A percentile compares a stretch with the other conserved stretches of the same genome.
Evolutionary conservation across 2,888 invertebrate species (phyloP).

Genomic region (Erebia ligea): DNA sequence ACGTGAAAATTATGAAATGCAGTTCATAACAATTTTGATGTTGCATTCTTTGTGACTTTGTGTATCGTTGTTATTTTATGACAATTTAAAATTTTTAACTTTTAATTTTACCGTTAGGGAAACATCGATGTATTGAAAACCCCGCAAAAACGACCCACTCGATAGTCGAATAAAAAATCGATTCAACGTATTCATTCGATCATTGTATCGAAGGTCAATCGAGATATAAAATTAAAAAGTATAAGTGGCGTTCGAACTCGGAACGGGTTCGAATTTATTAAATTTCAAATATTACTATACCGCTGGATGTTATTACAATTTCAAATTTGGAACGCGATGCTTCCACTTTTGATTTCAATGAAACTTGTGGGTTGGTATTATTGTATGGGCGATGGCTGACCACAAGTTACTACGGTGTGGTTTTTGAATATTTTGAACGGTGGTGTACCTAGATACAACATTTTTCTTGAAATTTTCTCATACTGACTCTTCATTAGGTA

Average conservation of each 20-base stretch:
- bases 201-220: constrained; percentile 75
- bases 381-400: constrained; percentile 11
- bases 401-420: constrained; percentile 6
- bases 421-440: not conserved
- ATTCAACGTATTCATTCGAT: constrained; percentile 72
- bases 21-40: too few species aligned
- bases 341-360: constrained; percentile 60
- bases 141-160: constrained; percentile 39
- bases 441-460: not conserved
- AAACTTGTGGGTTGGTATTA: constrained; percentile 14
- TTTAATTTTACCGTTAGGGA: constrained; percentile 38
- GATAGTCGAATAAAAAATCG: constrained; percentile 50
- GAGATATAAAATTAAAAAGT: constrained; percentile 81
- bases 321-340: constrained; percentile 65
- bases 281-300: constrained; percentile 77
- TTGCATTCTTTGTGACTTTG: too few species aligned
- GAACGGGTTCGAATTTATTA: constrained; percentile 70
- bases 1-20: too few species aligned
- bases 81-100: constrained; percentile 18
- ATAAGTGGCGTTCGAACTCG: constrained; percentile 71
- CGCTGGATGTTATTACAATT: constrained; percentile 72
- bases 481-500: too few species aligned
- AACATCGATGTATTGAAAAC: constrained; percentile 37
- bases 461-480: not conserved
- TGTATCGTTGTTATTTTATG: not conserved